Evolutionary conservation across 2,797 vertebrate genomes (phyloP), one percentile per base, ranked within the genome.

Genomic region (Geotria australis): DNA sequence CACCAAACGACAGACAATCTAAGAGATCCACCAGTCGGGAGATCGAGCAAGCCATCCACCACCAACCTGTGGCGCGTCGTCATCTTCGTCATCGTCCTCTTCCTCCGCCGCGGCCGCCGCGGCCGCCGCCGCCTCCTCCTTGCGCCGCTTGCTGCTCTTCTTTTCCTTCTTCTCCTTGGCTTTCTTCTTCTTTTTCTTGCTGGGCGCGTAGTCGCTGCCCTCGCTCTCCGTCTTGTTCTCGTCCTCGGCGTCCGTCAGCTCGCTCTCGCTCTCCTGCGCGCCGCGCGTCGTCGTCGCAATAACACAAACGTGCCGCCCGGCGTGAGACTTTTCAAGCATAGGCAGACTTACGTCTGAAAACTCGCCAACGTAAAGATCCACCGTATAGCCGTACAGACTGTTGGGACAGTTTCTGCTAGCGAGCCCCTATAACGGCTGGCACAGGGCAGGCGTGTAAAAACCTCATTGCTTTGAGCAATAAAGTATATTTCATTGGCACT

Each of bases 141-240:
- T 85, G 59, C 80, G 94, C 70, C 83, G 94, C 64, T 94, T 85
- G 66, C 74, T 85, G 47, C 83, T 69, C 63, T 85, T 95, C 62
- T 80, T 91, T 68, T 94, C 88, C 59, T 80, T 96, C 70, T 83
- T 94, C 63, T 94, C 88, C 66, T 74, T 85, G 47, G 83, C 74
- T 59, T 86, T 96, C 66, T 94, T 96, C 70, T 94, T 94, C 66
- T 85, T 95, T 70, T 89, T 96, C 62, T 94, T 96, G 63, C 79
- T 79, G 2, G 79, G 75, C 10, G 80, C 75, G 57, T 81, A 95
- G 61, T 78, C 76, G 10, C 89, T 93, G 60, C 77, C 85, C 65
- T 95, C 89, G 0, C 88, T 95, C 62, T 79, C 89, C 0, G 85
- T 88, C 60, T 77, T 77, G 7, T 77, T 80, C 48, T 82, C 81